Base-by-base conservation (phyloP, 2,888 invertebrate genomes). In the Diogma glabrata region DNA sequence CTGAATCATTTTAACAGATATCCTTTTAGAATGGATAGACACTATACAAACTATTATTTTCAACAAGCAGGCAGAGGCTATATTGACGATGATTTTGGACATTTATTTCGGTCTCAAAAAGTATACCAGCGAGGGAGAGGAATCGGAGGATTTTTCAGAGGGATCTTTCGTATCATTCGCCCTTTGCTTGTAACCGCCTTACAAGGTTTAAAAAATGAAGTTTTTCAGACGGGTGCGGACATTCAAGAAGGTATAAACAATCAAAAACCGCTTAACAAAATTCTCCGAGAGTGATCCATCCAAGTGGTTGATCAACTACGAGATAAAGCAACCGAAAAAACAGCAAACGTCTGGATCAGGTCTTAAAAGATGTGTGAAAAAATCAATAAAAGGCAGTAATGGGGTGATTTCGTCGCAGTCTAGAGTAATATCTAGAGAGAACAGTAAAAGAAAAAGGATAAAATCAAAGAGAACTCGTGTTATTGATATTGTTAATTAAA, bases 191-290 rank as follows among this genome's bases (percentile, higher is more conserved):
- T 9, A n/a, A 16, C 38, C 9, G 38, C 16, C 14, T 9, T 38
- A 16, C 38, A 14, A 38, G n/a, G n/a, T 38, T 38, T 38, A 38
- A 38, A 38, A 38, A 38, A 38, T 16, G 38, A 38, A 38, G 38
- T 16, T 16, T 9, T 16, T 16, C 38, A 38, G 17, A 38, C 38
- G 17, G 38, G 38, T 9, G 17, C 17, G 9, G 38, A 38, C 9
- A 38, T 38, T 16, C 9, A 16, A 17, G 9, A 38, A 9, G 38
- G 38, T 16, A n/a, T n/a, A n/a, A n/a, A n/a, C n/a, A n/a, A n/a
- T n/a, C 9, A 38, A 38, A 38, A 38, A 38, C 38, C 38, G 3
- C 4, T 38, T 16, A 38, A 17, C 9, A 17, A 38, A 16, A 38
- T 38, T 16, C 17, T 38, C 4, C 38, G 2, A 1, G 38, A 7